phyloP scores from a whole-genome alignment of 1,140 invertebrate species.

The Zeugodacus cucurbitae region DNA sequence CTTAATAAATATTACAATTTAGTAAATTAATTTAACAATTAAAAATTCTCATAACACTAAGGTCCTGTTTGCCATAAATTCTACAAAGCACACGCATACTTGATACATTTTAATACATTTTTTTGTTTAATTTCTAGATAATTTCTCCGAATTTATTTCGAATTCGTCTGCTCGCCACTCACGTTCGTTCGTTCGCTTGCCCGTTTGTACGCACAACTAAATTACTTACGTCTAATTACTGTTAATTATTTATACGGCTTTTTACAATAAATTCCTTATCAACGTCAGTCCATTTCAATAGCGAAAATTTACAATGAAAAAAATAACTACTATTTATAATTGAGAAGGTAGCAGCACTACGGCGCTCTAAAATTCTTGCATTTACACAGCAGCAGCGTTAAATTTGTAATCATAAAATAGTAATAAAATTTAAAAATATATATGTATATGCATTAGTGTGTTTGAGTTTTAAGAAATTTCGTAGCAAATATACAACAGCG shows the following conservation, averaged over 20 bases:
- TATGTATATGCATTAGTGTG: background rate
- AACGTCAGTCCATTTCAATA: conserved; percentile 34
- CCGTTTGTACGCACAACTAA: background rate
- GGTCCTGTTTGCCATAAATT: background rate
- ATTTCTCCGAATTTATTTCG: background rate
- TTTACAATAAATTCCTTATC: conserved; percentile 34
- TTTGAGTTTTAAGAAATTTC: background rate
- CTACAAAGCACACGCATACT: conserved; percentile 3
- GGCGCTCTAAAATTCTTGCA: background rate
- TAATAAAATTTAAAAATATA: conserved; percentile 2
- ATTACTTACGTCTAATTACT: background rate
- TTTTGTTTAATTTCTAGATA: background rate
- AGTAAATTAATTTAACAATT: background rate
- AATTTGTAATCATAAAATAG: background rate
- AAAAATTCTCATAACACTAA: conserved; percentile 1
- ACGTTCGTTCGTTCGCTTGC: background rate
- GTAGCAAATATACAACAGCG: conserved; percentile 27
- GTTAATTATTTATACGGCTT: conserved; percentile 4
- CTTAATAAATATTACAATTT: conserved; percentile 26
- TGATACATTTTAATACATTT: background rate
- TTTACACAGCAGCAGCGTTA: background rate
- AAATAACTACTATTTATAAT: background rate
- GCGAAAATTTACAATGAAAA: conserved; percentile 30
- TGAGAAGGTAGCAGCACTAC: conserved; percentile 15
- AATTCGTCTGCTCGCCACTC: background rate